A percentile compares a stretch with the other conserved stretches of the same genome.
phyloP scores from a whole-genome alignment of 1,140 invertebrate genomes.

The Euborellia annulipes region DNA sequence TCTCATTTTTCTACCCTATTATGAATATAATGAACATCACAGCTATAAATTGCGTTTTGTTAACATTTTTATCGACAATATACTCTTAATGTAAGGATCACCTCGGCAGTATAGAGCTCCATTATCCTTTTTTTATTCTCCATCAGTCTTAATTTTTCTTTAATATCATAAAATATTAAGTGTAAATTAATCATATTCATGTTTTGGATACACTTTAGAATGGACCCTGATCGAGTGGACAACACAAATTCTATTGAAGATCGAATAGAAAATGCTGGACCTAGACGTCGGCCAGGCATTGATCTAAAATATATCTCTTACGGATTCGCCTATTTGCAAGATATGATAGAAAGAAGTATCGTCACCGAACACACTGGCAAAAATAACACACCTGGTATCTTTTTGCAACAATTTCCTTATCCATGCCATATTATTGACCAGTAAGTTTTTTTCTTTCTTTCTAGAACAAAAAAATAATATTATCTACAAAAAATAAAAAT shows the following conservation, averaged over 20 bases:
- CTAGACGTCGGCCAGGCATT: slow-evolving; percentile 26
- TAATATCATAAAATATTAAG: not conserved
- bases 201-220: slow-evolving; percentile 20
- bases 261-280: slow-evolving; percentile 24
- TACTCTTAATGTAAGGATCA: no score
- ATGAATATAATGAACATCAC: no score
- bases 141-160: not conserved
- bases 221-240: slow-evolving; percentile 39
- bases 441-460: slow-evolving; percentile 22
- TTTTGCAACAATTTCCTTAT: slow-evolving; percentile 40
- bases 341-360: slow-evolving; percentile 39
- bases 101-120: no score
- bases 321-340: slow-evolving; percentile 43
- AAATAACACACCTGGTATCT: slow-evolving; percentile 20
- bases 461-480: not conserved
- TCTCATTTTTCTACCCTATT: no score
- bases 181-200: not conserved
- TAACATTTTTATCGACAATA: no score
- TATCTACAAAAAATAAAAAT: no score
- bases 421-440: slow-evolving; percentile 41
- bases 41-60: no score
- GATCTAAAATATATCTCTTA: slow-evolving; percentile 39
- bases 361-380: slow-evolving; percentile 32
- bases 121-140: not conserved
- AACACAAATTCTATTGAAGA: slow-evolving; percentile 32